These are phyloP conservation scores for Hylyphantes graminicola DNA, from an alignment of 1,140 invertebrate genomes.

Conservation along the genomic window DNA sequence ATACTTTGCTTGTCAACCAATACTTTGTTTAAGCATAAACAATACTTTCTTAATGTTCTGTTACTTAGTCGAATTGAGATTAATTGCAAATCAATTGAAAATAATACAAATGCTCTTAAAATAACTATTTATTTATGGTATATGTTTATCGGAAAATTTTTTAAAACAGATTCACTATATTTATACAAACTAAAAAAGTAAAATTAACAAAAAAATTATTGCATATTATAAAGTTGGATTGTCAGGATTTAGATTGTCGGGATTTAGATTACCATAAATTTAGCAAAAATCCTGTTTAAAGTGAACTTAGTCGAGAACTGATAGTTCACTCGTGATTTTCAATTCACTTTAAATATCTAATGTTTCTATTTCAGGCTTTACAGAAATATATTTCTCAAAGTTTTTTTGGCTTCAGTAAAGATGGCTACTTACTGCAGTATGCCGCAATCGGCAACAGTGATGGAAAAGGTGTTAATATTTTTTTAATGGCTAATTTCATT, in stretches of 20 bases:
- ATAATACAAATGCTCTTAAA: no score
- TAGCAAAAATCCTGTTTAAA: background rate
- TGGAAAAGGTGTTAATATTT: constrained; percentile 6
- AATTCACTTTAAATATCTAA: background rate
- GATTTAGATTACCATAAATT: background rate
- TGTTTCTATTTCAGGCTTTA: background rate
- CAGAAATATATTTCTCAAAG: background rate
- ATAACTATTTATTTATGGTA: no score
- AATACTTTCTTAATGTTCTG: no score
- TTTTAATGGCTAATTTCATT: no score
- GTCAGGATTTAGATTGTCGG: background rate
- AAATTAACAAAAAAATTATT: no score
- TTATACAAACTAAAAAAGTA: no score
- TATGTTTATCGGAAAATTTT: no score
- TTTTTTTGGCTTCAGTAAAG: constrained; percentile 8
- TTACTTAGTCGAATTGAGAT: no score
- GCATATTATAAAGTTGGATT: background rate
- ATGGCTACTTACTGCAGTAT: background rate
- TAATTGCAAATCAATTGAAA: no score
- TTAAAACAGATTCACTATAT: no score
- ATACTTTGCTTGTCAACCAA: no score
- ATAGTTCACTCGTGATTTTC: background rate
- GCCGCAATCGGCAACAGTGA: constrained; percentile 10
- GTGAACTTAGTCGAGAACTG: background rate
- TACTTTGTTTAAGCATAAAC: no score